Conservation (phyloP, 1,140 invertebrate genomes). For the Pogonomyrmex barbatus region DNA sequence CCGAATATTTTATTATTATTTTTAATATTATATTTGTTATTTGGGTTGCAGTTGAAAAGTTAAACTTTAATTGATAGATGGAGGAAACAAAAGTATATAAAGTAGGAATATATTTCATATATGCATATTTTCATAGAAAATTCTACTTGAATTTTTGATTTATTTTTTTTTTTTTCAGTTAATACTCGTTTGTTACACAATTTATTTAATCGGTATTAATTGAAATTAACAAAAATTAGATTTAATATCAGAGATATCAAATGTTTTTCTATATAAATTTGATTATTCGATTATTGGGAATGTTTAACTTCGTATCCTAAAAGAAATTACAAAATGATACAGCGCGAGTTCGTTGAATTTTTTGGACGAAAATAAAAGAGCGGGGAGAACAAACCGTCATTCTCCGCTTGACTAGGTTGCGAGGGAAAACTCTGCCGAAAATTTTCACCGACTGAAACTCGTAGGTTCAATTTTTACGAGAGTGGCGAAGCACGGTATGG, state of each 20-base stretch:
- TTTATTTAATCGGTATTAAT: not conserved
- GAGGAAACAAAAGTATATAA: not conserved
- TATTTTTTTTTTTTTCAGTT: not conserved
- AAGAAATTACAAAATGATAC: slow-evolving; percentile 33
- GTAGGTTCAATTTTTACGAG: slow-evolving; percentile 52
- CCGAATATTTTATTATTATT: not conserved
- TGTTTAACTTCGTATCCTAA: slow-evolving; percentile 9
- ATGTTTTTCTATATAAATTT: not conserved
- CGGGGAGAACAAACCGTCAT: slow-evolving; percentile 26
- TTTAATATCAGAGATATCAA: slow-evolving; percentile 9
- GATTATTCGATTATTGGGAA: not conserved
- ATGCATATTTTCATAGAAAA: not conserved
- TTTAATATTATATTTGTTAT: not conserved
- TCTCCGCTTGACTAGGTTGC: slow-evolving; percentile 19
- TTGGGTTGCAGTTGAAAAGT: not conserved
- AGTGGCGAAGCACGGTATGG: slow-evolving; percentile 49
- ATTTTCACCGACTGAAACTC: slow-evolving; percentile 48
- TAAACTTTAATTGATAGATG: not conserved
- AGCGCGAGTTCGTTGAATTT: slow-evolving; percentile 5
- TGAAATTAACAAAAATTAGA: not conserved
- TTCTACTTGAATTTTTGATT: not conserved
- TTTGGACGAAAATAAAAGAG: slow-evolving; percentile 25
- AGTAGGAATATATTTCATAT: not conserved
- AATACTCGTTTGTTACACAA: not conserved
- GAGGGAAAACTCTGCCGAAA: slow-evolving; percentile 35